Evolutionary conservation across 2,888 invertebrate species (phyloP), one percentile per base, ranked within the genome.

Genomic region (Harpalus rubripes): DNA sequence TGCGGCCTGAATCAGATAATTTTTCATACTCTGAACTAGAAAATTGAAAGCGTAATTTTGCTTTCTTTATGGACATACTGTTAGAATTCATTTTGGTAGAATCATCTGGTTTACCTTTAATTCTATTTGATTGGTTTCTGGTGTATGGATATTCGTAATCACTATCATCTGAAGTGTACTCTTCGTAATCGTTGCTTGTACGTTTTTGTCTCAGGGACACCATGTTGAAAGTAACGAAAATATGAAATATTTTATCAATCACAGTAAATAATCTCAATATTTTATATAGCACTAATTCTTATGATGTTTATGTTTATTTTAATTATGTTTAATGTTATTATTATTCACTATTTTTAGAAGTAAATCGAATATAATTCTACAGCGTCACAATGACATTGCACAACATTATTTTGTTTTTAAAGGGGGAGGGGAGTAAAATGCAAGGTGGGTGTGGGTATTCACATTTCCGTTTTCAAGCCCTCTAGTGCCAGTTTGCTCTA

Each of bases 201-300:
- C 85, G 85, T 85, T 85, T 85, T 58, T 41, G 52, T 22, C 80
- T 59, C 52, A 84, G 32, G 18, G 84, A 78, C 52, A 84, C 76
- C 84, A 84, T 84, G 18, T 44, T 74, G 72, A 74, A 68, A 32
- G 3, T 32, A 32, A 5, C 1, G 18, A 63, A 63, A 10, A 10
- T 63, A 32, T 22, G 22, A 10, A 6, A 39, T 39, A 39, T 68
- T 39, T 39, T 68, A n/a, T 8, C n/a, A n/a, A 39, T 15, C 16
- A 18, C 44, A 44, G 12, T 15, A 44, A 52, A 16, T 39, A 26
- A 16, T 8, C 15, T 41, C 7, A 68, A 15, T 74, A 41, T 8
- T 74, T 74, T 44, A 74, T 8, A 7, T 18, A 18, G 41, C 72
- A 74, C 72, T 74, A 15, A 68, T 32, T 15, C 4, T 68, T 68